A percentile compares a stretch with the other conserved stretches of the same genome.
These are phyloP conservation scores for Lamproptera curius DNA, from an alignment of 2,888 invertebrate genomes.

Conservation along the genomic window DNA sequence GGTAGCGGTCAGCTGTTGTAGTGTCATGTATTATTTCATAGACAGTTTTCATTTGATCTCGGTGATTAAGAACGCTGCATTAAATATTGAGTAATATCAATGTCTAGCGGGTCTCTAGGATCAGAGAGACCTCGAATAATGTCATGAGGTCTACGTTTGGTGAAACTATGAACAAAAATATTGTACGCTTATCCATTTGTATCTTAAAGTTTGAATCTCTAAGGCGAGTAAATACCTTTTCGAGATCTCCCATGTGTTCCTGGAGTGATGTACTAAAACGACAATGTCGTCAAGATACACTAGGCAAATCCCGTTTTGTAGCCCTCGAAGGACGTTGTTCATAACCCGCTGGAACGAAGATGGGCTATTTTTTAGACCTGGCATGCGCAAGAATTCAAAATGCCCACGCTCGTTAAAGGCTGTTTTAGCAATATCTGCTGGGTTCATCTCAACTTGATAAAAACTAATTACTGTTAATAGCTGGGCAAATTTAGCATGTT, in stretches of 20 bases:
- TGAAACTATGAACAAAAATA: too few species aligned
- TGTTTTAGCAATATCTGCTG: background rate
- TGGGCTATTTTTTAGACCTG: constrained; percentile 32
- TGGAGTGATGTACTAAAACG: background rate
- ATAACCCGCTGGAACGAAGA: constrained; percentile 34
- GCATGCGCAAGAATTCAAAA: constrained; percentile 33
- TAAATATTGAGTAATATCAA: too few species aligned
- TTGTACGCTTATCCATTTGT: constrained; percentile 18
- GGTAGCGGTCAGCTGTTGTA: too few species aligned
- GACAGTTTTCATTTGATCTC: too few species aligned
- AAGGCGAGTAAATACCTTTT: background rate
- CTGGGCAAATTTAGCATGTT: background rate
- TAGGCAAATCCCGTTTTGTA: constrained; percentile 27
- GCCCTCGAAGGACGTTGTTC: constrained; percentile 32
- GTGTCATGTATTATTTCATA: too few species aligned
- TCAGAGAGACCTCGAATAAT: too few species aligned
- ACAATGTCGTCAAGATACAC: constrained; percentile 31
- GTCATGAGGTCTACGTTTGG: too few species aligned
- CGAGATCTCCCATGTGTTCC: background rate
- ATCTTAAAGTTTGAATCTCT: constrained; percentile 27
- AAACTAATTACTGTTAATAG: too few species aligned
- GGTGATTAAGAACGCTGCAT: too few species aligned
- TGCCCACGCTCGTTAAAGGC: constrained; percentile 30
- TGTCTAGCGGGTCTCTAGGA: too few species aligned
- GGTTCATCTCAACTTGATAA: too few species aligned